Evolutionary conservation across 2,888 invertebrate genomes (phyloP).

Genomic region (Eupithecia inturbata): DNA sequence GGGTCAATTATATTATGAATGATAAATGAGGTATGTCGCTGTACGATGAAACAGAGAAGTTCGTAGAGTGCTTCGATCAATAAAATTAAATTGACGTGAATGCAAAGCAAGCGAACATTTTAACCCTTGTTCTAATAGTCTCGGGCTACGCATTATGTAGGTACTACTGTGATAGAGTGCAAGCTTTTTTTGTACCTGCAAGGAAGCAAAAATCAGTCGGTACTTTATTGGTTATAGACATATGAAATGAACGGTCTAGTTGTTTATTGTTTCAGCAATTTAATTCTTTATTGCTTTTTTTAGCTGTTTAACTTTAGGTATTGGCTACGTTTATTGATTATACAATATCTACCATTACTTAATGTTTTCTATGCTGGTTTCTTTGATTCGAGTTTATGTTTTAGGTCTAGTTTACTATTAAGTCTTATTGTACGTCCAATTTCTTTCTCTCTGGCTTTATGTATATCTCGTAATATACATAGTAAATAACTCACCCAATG

Average conservation of each 20-base stretch:
- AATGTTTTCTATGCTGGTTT: neutral
- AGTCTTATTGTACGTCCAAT: neutral
- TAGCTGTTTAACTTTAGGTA: neutral
- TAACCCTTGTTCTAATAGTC: slow-evolving; percentile 13
- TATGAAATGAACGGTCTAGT: too few relatives aligned
- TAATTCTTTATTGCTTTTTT: neutral
- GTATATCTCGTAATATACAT: neutral
- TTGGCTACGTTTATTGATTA: neutral
- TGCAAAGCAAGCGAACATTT: neutral
- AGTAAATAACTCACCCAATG: slow-evolving; percentile 87
- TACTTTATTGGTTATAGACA: neutral
- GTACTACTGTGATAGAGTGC: neutral
- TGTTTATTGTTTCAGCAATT: too few relatives aligned
- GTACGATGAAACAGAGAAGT: slow-evolving; percentile 32
- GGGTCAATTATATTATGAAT: slow-evolving; percentile 19
- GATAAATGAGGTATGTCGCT: slow-evolving; percentile 27
- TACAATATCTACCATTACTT: neutral
- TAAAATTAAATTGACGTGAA: slow-evolving; percentile 30
- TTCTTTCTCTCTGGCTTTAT: neutral
- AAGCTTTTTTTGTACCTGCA: neutral
- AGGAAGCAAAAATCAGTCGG: neutral
- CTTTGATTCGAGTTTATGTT: neutral
- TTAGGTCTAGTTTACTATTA: neutral
- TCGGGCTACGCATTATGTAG: neutral
- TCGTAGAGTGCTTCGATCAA: slow-evolving; percentile 28